phyloP scores from a whole-genome alignment of 2,888 invertebrate species.

The Cataglyphis albicans region DNA sequence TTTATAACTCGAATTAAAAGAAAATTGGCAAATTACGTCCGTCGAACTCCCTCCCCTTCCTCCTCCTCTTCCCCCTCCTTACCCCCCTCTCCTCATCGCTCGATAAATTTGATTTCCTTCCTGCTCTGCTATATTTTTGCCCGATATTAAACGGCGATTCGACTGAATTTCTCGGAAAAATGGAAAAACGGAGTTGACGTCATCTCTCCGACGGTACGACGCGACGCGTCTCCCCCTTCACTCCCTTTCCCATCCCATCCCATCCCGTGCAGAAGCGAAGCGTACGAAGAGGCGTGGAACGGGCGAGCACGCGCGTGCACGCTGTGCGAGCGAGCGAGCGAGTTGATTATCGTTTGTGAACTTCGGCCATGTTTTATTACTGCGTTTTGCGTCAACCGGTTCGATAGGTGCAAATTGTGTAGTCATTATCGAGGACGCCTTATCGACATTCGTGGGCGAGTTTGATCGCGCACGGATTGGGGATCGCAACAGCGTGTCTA shows the following conservation, averaged over 20 bases:
- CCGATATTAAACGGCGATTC: conserved; percentile 18
- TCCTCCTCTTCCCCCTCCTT: no score
- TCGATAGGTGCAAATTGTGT: conserved; percentile 51
- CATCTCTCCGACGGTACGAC: conserved; percentile 44
- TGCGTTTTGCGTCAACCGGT: conserved; percentile 40
- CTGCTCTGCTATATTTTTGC: background rate
- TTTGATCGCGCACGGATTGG: conserved; percentile 5
- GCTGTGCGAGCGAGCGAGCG: background rate
- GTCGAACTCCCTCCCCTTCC: no score
- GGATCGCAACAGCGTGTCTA: background rate
- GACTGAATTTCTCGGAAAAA: conserved; percentile 55
- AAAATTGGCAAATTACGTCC: background rate
- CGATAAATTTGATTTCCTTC: conserved; percentile 28
- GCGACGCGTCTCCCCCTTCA: background rate
- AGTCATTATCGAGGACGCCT: conserved; percentile 15
- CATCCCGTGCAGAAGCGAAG: background rate
- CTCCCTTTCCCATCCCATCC: background rate
- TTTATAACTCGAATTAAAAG: background rate
- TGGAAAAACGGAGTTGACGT: conserved; percentile 59
- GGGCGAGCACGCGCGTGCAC: conserved; percentile 27
- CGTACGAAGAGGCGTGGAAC: conserved; percentile 31
- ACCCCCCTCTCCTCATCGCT: background rate
- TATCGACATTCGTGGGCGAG: conserved; percentile 24
- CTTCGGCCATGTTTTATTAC: conserved; percentile 41
- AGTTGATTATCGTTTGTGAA: conserved; percentile 29